Evolutionary conservation across 2,888 invertebrate genomes (phyloP).

Genomic region (Volucella inflata): DNA sequence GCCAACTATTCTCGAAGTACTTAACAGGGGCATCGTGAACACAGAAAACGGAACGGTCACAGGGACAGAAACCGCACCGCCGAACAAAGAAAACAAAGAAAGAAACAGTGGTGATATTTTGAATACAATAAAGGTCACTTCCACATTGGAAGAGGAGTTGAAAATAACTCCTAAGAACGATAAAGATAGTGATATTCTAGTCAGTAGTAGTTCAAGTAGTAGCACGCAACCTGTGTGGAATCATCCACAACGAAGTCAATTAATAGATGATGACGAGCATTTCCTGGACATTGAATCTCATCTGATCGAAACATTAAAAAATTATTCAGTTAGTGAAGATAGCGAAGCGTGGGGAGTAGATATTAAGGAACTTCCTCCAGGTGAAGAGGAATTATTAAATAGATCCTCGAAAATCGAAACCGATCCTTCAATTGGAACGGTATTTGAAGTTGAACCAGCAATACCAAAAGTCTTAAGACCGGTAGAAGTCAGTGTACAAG

Average conservation of each 20-base stretch:
- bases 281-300: constrained; percentile 82
- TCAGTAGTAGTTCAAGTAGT: constrained; percentile 77
- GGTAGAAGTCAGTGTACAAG: constrained; percentile 77
- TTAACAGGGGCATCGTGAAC: constrained; percentile 79
- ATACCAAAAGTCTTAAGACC: constrained; percentile 79
- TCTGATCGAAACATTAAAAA: constrained; percentile 82
- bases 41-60: constrained; percentile 67
- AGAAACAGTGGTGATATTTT: constrained; percentile 49
- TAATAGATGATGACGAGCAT: constrained; percentile 74
- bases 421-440: constrained; percentile 78
- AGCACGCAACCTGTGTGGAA: constrained; percentile 71
- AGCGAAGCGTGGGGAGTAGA: constrained; percentile 78
- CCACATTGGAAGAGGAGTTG: constrained; percentile 50
- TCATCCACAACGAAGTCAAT: constrained; percentile 72
- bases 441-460: constrained; percentile 82
- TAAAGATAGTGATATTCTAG: constrained; percentile 77
- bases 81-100: constrained; percentile 36
- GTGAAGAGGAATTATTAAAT: constrained; percentile 80
- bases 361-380: constrained; percentile 81
- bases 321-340: constrained; percentile 77
- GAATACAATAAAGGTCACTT: constrained; percentile 56
- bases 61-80: constrained; percentile 51
- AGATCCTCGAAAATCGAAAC: constrained; percentile 80
- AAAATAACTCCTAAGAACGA: constrained; percentile 45
- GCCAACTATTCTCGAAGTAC: constrained; percentile 82